These are phyloP conservation scores for Drosophila maculinotata DNA, from an alignment of 2,888 invertebrate genomes.

Conservation along the genomic window DNA sequence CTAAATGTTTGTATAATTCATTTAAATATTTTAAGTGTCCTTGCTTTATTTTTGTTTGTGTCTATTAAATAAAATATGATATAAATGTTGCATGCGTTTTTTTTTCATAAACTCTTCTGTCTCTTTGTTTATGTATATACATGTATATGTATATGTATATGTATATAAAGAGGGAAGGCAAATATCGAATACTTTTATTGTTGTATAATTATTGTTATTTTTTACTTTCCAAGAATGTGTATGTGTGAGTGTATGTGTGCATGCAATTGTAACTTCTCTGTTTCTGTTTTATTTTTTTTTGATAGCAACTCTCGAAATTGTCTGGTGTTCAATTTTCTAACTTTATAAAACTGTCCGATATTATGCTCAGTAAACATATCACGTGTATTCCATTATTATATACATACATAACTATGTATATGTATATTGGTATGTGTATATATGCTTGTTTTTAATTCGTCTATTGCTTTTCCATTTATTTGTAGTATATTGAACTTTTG, in stretches of 20 bases:
- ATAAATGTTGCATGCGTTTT: slow-evolving; percentile 39
- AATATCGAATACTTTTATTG: slow-evolving; percentile 79
- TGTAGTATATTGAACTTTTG: slow-evolving; percentile 12
- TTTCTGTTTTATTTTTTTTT: neutral
- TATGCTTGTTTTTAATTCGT: slow-evolving; percentile 47
- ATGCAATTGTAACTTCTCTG: slow-evolving; percentile 15
- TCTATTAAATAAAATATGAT: slow-evolving; percentile 49
- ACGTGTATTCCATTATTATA: slow-evolving; percentile 4
- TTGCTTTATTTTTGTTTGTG: slow-evolving; percentile 47
- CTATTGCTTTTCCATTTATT: slow-evolving; percentile 53
- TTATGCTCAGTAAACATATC: slow-evolving; percentile 29
- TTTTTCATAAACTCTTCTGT: slow-evolving; percentile 10
- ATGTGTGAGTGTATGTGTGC: slow-evolving; percentile 15
- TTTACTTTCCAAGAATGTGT: slow-evolving; percentile 45
- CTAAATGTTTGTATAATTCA: slow-evolving; percentile 70
- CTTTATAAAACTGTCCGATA: slow-evolving; percentile 24
- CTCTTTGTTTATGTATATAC: slow-evolving; percentile 10
- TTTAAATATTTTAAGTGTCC: slow-evolving; percentile 67
- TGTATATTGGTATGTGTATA: slow-evolving; percentile 9
- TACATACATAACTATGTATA: slow-evolving; percentile 3
- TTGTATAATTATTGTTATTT: slow-evolving; percentile 28
- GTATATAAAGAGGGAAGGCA: slow-evolving; percentile 75
- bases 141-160: slow-evolving; percentile 40
- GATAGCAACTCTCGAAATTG: slow-evolving; percentile 32
- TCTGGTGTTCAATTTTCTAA: slow-evolving; percentile 3